phyloP scores from a whole-genome alignment of 1,140 invertebrate species.

The Rhopalosiphum padi region DNA sequence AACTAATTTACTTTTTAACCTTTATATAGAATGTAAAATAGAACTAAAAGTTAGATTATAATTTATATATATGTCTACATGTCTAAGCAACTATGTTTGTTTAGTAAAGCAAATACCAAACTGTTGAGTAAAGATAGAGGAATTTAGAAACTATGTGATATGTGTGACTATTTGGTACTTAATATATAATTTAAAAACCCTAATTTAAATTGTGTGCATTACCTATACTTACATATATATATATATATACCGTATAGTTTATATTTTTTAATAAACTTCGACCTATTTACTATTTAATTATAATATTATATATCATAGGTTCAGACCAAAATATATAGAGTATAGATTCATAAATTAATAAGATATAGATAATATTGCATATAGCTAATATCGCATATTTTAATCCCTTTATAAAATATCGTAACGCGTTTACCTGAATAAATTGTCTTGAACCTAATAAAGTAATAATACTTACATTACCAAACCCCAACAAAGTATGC shows the following conservation, averaged over 20 bases:
- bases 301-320: background rate
- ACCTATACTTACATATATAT: background rate
- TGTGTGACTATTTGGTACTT: background rate
- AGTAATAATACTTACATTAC: background rate
- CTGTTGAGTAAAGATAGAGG: background rate
- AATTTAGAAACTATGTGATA: background rate
- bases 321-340: background rate
- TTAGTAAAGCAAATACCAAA: background rate
- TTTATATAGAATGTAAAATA: background rate
- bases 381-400: background rate
- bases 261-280: background rate
- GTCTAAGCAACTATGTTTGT: background rate
- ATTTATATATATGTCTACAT: background rate
- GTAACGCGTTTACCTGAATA: background rate
- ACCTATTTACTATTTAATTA: background rate
- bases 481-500: background rate
- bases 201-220: background rate
- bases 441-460: background rate
- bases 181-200: background rate
- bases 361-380: background rate
- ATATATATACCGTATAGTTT: background rate
- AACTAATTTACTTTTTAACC: background rate
- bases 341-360: background rate
- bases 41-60: background rate
- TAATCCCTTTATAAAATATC: background rate